Percentiles rank a stretch among this genome's conserved stretches.
Evolutionary conservation across 2,888 invertebrate species (phyloP).

Genomic region (Matsumyia berberina): DNA sequence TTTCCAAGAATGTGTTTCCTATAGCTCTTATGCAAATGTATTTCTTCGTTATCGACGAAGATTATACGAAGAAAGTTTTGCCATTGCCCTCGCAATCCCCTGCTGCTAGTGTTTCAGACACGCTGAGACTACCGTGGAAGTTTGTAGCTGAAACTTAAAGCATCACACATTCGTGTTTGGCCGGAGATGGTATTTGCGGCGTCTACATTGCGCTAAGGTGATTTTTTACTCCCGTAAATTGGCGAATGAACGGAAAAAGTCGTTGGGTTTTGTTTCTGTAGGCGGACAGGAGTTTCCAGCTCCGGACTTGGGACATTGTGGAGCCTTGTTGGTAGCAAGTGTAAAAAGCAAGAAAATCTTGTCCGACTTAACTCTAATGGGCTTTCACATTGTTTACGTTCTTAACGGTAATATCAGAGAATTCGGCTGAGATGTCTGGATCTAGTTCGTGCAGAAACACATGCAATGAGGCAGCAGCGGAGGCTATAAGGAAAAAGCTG

Average conservation of each 20-base stretch:
- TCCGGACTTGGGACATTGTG: background rate
- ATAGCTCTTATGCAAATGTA: conserved; percentile 74
- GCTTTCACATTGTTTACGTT: too few species aligned
- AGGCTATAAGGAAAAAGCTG: too few species aligned
- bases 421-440: too few species aligned
- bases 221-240: conserved; percentile 28
- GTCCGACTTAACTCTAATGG: too few species aligned
- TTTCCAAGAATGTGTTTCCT: conserved; percentile 65
- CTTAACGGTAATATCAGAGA: too few species aligned
- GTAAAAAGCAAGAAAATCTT: too few species aligned
- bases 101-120: conserved; percentile 29
- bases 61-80: conserved; percentile 68
- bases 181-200: conserved; percentile 30
- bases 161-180: conserved; percentile 12
- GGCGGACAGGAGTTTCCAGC: background rate
- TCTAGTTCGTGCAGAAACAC: too few species aligned
- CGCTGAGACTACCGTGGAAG: conserved; percentile 40
- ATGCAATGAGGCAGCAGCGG: too few species aligned
- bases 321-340: background rate
- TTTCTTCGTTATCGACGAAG: conserved; percentile 73
- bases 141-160: conserved; percentile 39
- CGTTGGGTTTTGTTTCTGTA: conserved; percentile 3
- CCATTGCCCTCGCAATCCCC: conserved; percentile 6
- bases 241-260: conserved; percentile 33
- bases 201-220: conserved; percentile 35